Conservation (phyloP, 2,888 invertebrate species). For the Zygogramma bicolorata region DNA sequence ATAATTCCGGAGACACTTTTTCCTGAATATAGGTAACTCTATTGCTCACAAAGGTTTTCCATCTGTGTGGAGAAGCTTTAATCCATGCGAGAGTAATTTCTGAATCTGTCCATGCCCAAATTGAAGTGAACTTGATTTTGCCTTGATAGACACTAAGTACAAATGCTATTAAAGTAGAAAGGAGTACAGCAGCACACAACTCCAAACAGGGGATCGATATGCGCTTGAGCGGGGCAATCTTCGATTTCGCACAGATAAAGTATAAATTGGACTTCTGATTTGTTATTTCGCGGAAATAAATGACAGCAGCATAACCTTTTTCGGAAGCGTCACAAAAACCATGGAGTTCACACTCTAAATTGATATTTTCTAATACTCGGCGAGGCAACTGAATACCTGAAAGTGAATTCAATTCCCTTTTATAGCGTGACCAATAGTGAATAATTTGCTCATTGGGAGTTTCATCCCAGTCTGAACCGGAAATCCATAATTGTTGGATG, state of each 20-base stretch:
- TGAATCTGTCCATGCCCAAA: neutral
- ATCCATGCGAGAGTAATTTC: neutral
- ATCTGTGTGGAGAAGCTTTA: neutral
- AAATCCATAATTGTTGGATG: neutral
- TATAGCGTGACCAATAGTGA: neutral
- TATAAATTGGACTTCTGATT: neutral
- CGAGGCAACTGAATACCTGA: neutral
- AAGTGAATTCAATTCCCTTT: neutral
- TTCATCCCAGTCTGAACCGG: neutral
- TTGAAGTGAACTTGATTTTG: neutral
- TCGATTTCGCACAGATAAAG: neutral
- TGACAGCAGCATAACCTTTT: neutral
- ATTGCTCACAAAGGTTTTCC: neutral
- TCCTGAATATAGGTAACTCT: neutral
- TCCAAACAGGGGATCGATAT: too few species aligned
- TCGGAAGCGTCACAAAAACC: neutral
- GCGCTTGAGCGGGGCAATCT: neutral
- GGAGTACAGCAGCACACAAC: neutral
- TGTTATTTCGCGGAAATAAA: neutral
- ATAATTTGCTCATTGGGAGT: neutral
- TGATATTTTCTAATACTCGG: neutral
- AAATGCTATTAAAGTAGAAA: neutral
- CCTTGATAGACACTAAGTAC: neutral
- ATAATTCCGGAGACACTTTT: neutral
- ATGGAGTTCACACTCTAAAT: neutral